Evolutionary conservation across 2,113 vertebrate genomes (phyloP).

Genomic region (Epinephelus lanceolatus): DNA sequence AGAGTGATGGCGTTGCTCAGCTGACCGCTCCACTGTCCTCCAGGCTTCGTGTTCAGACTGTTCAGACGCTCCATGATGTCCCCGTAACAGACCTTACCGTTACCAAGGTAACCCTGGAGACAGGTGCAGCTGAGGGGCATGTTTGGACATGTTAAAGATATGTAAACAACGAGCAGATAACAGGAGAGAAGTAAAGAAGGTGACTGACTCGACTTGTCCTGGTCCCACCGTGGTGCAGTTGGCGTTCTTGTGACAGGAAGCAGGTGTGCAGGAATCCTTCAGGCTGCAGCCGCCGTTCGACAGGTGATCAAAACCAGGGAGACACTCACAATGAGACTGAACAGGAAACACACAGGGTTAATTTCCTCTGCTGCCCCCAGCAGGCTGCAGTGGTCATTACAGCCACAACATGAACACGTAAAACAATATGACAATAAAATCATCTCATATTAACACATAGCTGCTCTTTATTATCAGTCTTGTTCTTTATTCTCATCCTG

Average conservation of each 20-base stretch:
- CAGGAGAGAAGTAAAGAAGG: not conserved
- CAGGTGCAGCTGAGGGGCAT: conserved; percentile 87
- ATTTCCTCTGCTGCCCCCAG: too few relatives aligned
- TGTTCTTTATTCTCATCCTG: not conserved
- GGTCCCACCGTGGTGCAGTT: conserved; percentile 85
- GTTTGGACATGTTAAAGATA: not conserved
- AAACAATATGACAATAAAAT: too few relatives aligned
- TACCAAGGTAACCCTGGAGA: conserved; percentile 85
- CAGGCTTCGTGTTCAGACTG: conserved; percentile 86
- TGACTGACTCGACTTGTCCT: conserved; percentile 85
- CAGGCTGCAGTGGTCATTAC: too few relatives aligned
- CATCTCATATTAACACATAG: too few relatives aligned
- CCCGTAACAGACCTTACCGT: conserved; percentile 90
- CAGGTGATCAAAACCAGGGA: conserved; percentile 85
- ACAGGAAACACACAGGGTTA: not conserved
- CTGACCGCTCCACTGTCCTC: conserved; percentile 88
- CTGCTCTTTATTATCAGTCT: too few relatives aligned
- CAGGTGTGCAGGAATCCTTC: conserved; percentile 83
- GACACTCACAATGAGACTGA: conserved; percentile 94
- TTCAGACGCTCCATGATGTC: conserved; percentile 89
- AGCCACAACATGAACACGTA: too few relatives aligned
- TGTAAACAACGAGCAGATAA: too few relatives aligned
- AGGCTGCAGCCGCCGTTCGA: conserved; percentile 85
- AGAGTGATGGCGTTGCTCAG: conserved; percentile 87
- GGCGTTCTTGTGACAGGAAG: conserved; percentile 89